Conservation (phyloP, 2,113 vertebrate species). For the Sakesphorus luctuosus region DNA sequence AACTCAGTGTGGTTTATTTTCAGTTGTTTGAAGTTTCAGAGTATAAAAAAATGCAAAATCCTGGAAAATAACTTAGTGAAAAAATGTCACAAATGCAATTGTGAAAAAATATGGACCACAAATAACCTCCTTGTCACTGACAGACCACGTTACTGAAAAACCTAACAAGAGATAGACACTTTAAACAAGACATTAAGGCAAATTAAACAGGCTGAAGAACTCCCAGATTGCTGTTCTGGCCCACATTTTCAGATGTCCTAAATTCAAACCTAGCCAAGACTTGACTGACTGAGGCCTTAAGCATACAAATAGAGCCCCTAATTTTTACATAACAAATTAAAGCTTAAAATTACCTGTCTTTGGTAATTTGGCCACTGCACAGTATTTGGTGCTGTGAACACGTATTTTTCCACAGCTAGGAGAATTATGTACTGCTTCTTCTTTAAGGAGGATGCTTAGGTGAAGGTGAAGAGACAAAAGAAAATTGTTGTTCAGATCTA, state of each 20-base stretch:
- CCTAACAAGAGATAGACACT: background rate
- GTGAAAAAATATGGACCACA: background rate
- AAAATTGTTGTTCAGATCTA: constrained; percentile 4
- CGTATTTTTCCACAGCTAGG: background rate
- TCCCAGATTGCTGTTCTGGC: background rate
- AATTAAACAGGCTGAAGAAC: background rate
- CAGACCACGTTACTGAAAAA: background rate
- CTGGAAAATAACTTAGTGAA: background rate
- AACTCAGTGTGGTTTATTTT: constrained; percentile 13
- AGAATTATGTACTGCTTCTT: background rate
- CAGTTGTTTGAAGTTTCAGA: background rate
- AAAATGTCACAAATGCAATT: background rate
- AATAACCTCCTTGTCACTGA: background rate
- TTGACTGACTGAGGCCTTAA: background rate
- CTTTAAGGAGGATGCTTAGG: background rate
- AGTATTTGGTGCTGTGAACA: background rate
- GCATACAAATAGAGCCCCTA: background rate
- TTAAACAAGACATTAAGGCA: background rate
- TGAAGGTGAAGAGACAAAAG: background rate
- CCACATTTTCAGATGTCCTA: background rate
- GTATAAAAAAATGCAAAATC: constrained; percentile 8
- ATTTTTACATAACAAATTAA: background rate
- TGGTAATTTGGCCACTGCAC: background rate
- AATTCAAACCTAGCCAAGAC: background rate
- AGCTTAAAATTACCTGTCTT: background rate